phyloP scores from a whole-genome alignment of 2,797 vertebrate species.

The Emydoidea blandingii region DNA sequence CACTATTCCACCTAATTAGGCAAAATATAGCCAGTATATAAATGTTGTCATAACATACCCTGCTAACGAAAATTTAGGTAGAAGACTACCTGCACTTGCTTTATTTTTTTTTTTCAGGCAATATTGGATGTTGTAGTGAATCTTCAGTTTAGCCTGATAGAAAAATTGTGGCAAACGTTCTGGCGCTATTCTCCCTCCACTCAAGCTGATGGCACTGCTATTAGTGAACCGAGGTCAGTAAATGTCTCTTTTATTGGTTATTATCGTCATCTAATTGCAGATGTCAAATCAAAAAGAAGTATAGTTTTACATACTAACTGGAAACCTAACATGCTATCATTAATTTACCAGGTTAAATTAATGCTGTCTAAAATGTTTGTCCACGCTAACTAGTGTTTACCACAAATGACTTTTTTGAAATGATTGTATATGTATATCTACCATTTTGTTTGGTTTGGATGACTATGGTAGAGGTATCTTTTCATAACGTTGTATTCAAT shows the following conservation, averaged over 20 bases:
- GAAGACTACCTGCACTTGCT: neutral
- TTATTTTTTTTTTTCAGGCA: constrained; percentile 78
- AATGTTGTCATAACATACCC: neutral
- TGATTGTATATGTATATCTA: neutral
- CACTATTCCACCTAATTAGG: rapidly evolving
- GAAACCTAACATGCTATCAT: constrained; percentile 34
- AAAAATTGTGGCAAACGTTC: constrained; percentile 89
- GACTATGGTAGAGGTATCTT: constrained; percentile 25
- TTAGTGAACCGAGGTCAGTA: constrained; percentile 84
- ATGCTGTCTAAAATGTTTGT: neutral
- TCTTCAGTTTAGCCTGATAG: constrained; percentile 88
- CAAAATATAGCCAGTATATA: neutral
- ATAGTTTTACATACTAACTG: constrained; percentile 58
- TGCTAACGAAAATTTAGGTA: neutral
- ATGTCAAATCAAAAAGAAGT: neutral
- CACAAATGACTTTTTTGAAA: constrained; percentile 46
- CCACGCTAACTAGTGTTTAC: constrained; percentile 6
- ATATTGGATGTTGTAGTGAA: constrained; percentile 88
- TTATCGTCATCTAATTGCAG: constrained; percentile 13
- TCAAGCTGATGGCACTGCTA: constrained; percentile 83
- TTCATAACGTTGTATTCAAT: neutral
- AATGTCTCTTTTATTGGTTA: neutral
- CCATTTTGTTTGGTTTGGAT: constrained; percentile 38
- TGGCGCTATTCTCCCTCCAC: constrained; percentile 87
- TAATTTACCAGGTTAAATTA: constrained; percentile 49